A percentile compares a stretch with the other conserved stretches of the same genome.
Evolutionary conservation across 2,888 invertebrate species (phyloP).

Genomic region (Dryobotodes eremita): DNA sequence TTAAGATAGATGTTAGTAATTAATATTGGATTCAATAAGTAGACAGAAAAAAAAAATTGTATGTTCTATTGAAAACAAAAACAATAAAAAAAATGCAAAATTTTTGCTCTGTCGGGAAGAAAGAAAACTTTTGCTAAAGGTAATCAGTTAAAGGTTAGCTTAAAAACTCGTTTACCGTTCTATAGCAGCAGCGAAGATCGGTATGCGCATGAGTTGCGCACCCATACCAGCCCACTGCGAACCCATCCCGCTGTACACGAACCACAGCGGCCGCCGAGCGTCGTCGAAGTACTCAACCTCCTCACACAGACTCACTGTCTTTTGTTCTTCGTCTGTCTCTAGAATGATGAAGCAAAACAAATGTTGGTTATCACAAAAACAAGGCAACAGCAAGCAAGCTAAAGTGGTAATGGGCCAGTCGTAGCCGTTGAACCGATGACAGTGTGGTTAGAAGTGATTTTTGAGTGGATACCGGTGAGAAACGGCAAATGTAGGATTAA

Average conservation of each 20-base stretch:
- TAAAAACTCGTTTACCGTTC: slow-evolving; percentile 74
- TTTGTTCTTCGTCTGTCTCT: slow-evolving; percentile 77
- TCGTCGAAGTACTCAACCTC: slow-evolving; percentile 76
- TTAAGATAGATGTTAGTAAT: neutral
- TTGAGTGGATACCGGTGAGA: neutral
- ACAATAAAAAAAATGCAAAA: no score
- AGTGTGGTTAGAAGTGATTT: neutral
- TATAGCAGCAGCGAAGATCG: slow-evolving; percentile 91
- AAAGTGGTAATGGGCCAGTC: neutral
- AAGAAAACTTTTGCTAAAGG: neutral
- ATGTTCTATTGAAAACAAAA: neutral
- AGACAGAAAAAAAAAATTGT: neutral
- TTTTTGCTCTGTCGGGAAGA: neutral
- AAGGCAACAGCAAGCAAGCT: neutral
- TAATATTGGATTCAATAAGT: neutral
- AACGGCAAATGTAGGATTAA: neutral
- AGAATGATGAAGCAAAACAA: neutral
- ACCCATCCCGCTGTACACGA: slow-evolving; percentile 94
- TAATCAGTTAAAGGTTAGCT: neutral
- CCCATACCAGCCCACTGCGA: slow-evolving; percentile 94
- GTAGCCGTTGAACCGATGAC: no score
- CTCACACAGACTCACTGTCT: slow-evolving; percentile 71
- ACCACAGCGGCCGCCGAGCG: slow-evolving; percentile 91
- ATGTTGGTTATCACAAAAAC: no score
- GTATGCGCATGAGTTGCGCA: slow-evolving; percentile 91